phyloP scores from a whole-genome alignment of 1,140 invertebrate species.

The Diabrotica virgifera region DNA sequence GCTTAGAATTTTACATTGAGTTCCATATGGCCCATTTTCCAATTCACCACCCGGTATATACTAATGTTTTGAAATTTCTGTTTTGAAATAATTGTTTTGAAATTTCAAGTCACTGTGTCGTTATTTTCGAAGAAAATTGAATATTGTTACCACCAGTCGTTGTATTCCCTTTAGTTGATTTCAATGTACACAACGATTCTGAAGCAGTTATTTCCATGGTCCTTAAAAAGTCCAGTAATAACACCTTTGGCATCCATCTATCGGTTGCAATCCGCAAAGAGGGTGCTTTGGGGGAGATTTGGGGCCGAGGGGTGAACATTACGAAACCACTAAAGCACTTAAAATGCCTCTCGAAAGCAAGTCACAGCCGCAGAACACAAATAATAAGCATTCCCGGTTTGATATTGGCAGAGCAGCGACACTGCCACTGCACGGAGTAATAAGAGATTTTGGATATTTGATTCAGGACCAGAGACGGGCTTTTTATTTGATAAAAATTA shows the following conservation, averaged over 20 bases:
- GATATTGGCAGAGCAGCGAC: slow-evolving; percentile 3
- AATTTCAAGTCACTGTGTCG: no score
- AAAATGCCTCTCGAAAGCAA: slow-evolving; percentile 20
- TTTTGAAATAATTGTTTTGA: no score
- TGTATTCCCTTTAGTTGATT: no score
- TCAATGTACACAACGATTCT: no score
- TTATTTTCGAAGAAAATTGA: no score
- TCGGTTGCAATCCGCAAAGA: not conserved
- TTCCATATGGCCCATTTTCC: no score
- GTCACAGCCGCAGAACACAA: slow-evolving; percentile 21
- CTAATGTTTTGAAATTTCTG: no score
- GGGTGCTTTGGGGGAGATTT: not conserved
- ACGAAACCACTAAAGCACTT: slow-evolving; percentile 17
- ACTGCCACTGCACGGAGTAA: not conserved
- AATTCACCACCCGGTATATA: no score
- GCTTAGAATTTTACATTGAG: no score
- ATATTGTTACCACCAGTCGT: no score
- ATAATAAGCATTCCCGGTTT: slow-evolving; percentile 19
- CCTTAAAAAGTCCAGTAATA: not conserved
- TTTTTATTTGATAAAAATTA: not conserved
- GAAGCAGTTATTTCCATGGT: not conserved
- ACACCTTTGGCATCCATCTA: not conserved
- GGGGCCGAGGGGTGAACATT: slow-evolving; percentile 16
- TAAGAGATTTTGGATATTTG: slow-evolving; percentile 15
- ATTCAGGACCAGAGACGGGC: not conserved